Conservation (phyloP, 2,113 vertebrate species). For the Pimephales promelas region DNA sequence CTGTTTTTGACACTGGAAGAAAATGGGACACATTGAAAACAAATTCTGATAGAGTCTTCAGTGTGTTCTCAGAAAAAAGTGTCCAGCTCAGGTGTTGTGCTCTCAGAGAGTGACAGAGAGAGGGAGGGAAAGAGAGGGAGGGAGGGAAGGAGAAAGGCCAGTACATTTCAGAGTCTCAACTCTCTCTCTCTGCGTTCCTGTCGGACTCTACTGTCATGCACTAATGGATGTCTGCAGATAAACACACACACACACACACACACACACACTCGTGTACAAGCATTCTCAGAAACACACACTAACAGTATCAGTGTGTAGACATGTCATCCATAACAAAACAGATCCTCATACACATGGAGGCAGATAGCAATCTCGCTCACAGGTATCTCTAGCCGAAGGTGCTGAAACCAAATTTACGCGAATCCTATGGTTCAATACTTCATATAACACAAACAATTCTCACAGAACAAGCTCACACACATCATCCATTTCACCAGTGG, state of each 20-base stretch:
- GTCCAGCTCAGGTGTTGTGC: conserved; percentile 24
- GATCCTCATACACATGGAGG: not conserved
- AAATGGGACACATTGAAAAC: conserved; percentile 19
- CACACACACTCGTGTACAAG: not conserved
- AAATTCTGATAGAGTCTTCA: conserved; percentile 26
- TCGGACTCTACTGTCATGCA: conserved; percentile 18
- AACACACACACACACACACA: conserved; percentile 7
- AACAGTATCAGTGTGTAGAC: conserved; percentile 12
- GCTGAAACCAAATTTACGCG: not conserved
- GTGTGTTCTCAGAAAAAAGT: not conserved
- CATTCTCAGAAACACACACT: conserved; percentile 18
- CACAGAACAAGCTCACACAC: conserved; percentile 3
- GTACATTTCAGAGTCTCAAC: not conserved
- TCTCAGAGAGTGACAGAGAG: conserved; percentile 36
- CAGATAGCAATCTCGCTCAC: conserved; percentile 5
- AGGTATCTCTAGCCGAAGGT: not conserved
- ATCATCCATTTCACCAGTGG: not conserved
- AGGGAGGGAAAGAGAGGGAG: not conserved
- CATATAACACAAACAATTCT: conserved; percentile 20
- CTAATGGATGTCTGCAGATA: conserved; percentile 37
- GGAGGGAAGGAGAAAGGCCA: not conserved
- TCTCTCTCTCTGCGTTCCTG: not conserved
- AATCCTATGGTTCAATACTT: conserved; percentile 6
- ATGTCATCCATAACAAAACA: conserved; percentile 31
- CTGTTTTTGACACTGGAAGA: not conserved